phyloP scores from a whole-genome alignment of 2,797 vertebrate genomes.

The Leptodactylus fallax region DNA sequence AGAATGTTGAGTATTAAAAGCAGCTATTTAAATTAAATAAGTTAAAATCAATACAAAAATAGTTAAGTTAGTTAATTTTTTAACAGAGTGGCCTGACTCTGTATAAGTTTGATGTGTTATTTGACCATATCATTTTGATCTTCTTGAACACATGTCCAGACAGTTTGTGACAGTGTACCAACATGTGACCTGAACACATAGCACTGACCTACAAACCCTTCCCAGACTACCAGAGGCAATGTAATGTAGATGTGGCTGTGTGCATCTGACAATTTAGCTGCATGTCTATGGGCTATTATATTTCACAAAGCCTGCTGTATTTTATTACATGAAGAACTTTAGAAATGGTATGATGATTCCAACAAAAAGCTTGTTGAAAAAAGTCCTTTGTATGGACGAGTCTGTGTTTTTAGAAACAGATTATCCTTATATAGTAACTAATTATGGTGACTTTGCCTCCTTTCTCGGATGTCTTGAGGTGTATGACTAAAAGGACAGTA shows the following conservation, averaged over 20 bases:
- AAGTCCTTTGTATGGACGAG: neutral
- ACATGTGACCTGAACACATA: conserved; percentile 22
- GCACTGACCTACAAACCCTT: conserved; percentile 12
- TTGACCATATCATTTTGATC: conserved; percentile 6
- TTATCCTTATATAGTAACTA: neutral
- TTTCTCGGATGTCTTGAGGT: neutral
- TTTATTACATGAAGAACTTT: conserved; percentile 25
- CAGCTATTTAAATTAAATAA: no score
- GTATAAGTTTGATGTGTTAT: neutral
- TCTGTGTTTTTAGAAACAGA: neutral
- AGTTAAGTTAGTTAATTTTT: no score
- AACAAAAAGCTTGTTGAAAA: conserved; percentile 13
- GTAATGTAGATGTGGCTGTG: conserved; percentile 35
- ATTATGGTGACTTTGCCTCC: neutral
- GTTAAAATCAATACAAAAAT: no score
- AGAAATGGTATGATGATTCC: conserved; percentile 10
- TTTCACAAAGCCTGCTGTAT: conserved; percentile 40
- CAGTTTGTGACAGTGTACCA: conserved; percentile 6
- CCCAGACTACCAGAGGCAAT: conserved; percentile 34
- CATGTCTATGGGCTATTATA: conserved; percentile 30
- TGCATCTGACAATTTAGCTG: conserved; percentile 34
- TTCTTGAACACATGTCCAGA: conserved; percentile 39
- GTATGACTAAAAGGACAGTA: neutral
- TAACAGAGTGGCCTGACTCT: no score
- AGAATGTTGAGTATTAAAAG: no score